Evolutionary conservation across 2,113 vertebrate species (phyloP).

Genomic region (Vulpes ferrilata): DNA sequence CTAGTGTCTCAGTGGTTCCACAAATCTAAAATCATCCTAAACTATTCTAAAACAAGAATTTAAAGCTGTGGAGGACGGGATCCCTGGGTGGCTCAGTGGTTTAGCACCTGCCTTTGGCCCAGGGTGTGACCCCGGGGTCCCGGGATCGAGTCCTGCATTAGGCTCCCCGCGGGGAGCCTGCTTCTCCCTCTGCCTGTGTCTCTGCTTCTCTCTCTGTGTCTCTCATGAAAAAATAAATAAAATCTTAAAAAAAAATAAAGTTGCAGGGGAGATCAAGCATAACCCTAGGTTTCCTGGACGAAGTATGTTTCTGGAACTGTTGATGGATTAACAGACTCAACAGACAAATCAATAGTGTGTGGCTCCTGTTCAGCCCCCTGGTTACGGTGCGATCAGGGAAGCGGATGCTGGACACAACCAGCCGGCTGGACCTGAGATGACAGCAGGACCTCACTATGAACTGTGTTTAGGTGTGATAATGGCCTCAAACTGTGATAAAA

Average conservation of each 20-base stretch:
- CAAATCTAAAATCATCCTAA: not conserved
- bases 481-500: not conserved
- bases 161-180: too few species aligned
- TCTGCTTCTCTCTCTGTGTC: too few species aligned
- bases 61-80: not conserved
- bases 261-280: not conserved
- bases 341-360: accelerated
- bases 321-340: not conserved
- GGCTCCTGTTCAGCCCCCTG: too few species aligned
- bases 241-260: not conserved
- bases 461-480: not conserved
- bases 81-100: too few species aligned
- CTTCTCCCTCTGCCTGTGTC: too few species aligned
- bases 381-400: accelerated
- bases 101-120: too few species aligned
- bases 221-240: too few species aligned
- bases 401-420: accelerated
- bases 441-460: too few species aligned
- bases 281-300: not conserved
- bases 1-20: not conserved
- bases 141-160: too few species aligned
- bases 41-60: not conserved
- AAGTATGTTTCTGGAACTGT: not conserved
- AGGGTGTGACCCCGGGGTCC: too few species aligned
- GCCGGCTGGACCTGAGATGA: not conserved